These are phyloP conservation scores for Diploptera punctata DNA, from an alignment of 2,888 invertebrate species.

Conservation along the genomic window DNA sequence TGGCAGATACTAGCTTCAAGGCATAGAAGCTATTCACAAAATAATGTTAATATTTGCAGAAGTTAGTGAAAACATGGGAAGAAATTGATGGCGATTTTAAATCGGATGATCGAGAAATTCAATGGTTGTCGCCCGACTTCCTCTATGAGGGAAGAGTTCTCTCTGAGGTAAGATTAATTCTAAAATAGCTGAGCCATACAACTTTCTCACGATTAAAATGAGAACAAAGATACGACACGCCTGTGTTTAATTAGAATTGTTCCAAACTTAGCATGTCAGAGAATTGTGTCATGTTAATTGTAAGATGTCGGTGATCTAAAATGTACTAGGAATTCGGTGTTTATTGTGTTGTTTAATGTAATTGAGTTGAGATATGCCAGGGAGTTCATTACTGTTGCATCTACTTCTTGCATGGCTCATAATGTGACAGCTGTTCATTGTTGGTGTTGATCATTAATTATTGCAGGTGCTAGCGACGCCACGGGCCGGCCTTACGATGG, in stretches of 20 bases:
- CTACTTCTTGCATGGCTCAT: not conserved
- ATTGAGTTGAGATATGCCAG: not conserved
- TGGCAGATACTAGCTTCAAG: slow-evolving; percentile 28
- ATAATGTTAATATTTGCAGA: slow-evolving; percentile 14
- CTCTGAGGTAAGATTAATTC: not conserved
- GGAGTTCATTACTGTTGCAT: not conserved
- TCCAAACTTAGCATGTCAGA: not conserved
- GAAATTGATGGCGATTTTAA: slow-evolving; percentile 19
- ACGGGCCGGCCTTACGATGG: slow-evolving; percentile 54
- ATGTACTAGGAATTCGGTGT: not conserved
- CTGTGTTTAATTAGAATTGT: slow-evolving; percentile 10
- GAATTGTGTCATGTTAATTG: not conserved
- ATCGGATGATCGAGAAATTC: slow-evolving; percentile 1
- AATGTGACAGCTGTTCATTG: slow-evolving; percentile 27
- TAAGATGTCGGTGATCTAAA: not conserved
- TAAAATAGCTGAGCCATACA: not conserved
- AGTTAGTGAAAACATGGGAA: not conserved
- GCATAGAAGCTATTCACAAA: not conserved
- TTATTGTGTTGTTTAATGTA: not conserved
- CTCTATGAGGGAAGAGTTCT: slow-evolving; percentile 20
- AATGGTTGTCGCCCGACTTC: not conserved
- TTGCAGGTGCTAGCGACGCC: slow-evolving; percentile 43
- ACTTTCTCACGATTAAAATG: slow-evolving; percentile 37
- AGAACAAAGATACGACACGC: slow-evolving; percentile 39
- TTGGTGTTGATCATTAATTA: not conserved